Base-by-base conservation (phyloP, 2,113 vertebrate genomes). In the Anseranas semipalmata region DNA sequence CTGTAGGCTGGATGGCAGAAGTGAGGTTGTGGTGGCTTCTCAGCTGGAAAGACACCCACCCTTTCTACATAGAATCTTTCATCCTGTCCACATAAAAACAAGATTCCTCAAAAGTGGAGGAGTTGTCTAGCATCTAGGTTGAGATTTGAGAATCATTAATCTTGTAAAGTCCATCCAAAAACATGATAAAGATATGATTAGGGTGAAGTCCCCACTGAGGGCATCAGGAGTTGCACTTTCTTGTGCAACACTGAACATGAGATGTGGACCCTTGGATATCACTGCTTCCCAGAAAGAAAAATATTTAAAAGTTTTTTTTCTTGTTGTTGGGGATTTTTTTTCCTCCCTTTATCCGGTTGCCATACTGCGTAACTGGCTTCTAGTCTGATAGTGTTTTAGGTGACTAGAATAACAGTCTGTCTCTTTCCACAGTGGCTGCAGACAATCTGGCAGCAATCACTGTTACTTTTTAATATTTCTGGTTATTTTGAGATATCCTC, bases 401-500 rank as follows among this genome's bases (percentile, higher is more conserved):
- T 96, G 96, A 96, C 95, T 96, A 93, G 96, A 97, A 96, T 97
- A 97, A 96, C 92, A 97, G 95, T 96, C 95, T 97, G 95, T 97
- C 96, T 97, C 95, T 94, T 96, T 95, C 92, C 66, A 24, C 94
- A 90, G 92, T 97, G 96, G 96, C 96, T 97, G 79, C 89, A 97
- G 95, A 94, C 96, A 97, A 97, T 97, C 96, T 96, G 96, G 96
- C 96, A 95, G 96, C 96, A 95, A 93, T 96, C 94, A 93, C 95
- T 96, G 96, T 88, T 96, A 96, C 96, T 93, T 96, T 96, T 97
- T 96, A 97, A 97, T 97, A 96, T 96, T 97, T 96, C 94, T 95
- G 59, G 95, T 97, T 96, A 96, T 97, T 97, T 96, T 97, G 96
- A 97, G 96, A 97, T 92, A 95, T 94, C 90, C 94, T 97, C 96